Conservation (phyloP, 92 coral and sea anemone genomes). For the Epizoanthus stellaris region DNA sequence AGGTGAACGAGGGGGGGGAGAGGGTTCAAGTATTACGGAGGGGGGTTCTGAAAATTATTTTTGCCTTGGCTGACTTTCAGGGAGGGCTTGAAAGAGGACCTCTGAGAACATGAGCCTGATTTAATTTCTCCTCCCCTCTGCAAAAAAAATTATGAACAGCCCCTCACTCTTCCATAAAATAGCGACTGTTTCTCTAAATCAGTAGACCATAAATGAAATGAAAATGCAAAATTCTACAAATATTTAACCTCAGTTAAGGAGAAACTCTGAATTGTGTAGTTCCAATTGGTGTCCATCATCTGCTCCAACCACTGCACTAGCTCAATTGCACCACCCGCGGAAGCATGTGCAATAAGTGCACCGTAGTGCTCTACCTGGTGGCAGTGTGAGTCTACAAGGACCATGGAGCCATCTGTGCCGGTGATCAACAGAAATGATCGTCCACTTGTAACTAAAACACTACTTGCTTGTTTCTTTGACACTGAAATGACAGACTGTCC, state of each 20-base stretch:
- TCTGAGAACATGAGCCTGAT: too few relatives aligned
- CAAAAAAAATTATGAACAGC: too few relatives aligned
- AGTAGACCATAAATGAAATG: not conserved
- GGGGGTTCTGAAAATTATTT: too few relatives aligned
- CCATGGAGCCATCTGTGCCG: conserved; percentile 37
- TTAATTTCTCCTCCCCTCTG: too few relatives aligned
- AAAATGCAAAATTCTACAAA: not conserved
- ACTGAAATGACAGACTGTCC: not conserved
- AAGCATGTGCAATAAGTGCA: conserved; percentile 48
- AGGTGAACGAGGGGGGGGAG: too few relatives aligned
- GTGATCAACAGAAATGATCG: conserved; percentile 47
- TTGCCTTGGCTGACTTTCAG: too few relatives aligned
- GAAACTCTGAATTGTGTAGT: not conserved
- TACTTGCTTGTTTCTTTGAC: conserved; percentile 14
- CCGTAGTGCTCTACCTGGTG: conserved; percentile 19
- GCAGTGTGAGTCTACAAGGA: conserved; percentile 55
- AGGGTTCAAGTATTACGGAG: too few relatives aligned
- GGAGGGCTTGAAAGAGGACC: too few relatives aligned
- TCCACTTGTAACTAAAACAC: conserved; percentile 40
- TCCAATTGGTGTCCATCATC: conserved; percentile 27
- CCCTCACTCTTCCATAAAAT: too few relatives aligned
- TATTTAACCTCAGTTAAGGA: conserved; percentile 45
- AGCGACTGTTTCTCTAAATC: not conserved
- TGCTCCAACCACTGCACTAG: conserved; percentile 48
- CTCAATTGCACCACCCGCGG: conserved; percentile 18